Percentiles rank a stretch among this genome's conserved stretches.
phyloP scores from a whole-genome alignment of 1,140 invertebrate species.

The Hetaerina americana region DNA sequence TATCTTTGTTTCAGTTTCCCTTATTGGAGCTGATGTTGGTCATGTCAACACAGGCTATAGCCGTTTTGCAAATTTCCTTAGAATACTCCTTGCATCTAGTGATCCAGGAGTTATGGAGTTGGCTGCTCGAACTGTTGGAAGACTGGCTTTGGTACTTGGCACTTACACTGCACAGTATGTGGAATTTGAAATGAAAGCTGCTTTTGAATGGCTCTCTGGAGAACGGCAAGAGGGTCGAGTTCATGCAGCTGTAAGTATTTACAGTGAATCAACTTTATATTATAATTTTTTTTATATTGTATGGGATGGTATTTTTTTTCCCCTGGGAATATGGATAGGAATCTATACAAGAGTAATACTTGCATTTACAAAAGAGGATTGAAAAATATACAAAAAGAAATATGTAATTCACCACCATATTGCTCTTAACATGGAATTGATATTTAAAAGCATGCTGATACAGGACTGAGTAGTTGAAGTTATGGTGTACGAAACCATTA shows the following conservation, averaged over 20 bases:
- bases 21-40: slow-evolving; percentile 84
- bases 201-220: slow-evolving; percentile 83
- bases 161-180: slow-evolving; percentile 91
- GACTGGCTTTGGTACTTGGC: slow-evolving; percentile 78
- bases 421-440: too few species aligned
- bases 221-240: slow-evolving; percentile 80
- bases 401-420: too few species aligned
- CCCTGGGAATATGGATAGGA: background rate
- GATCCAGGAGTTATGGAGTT: slow-evolving; percentile 91
- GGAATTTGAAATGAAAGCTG: slow-evolving; percentile 88
- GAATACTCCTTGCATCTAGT: slow-evolving; percentile 76
- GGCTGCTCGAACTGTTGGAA: slow-evolving; percentile 87
- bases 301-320: background rate
- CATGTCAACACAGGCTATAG: slow-evolving; percentile 81
- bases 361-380: too few species aligned
- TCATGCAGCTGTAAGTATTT: slow-evolving; percentile 61
- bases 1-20: slow-evolving; percentile 51
- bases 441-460: too few species aligned
- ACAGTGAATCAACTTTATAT: background rate
- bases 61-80: slow-evolving; percentile 83
- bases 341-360: background rate
- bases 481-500: too few species aligned
- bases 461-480: too few species aligned
- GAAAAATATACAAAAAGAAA: too few species aligned
- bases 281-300: too few species aligned